phyloP scores from a whole-genome alignment of 1,140 invertebrate genomes.

The Thaumatotibia leucotreta region DNA sequence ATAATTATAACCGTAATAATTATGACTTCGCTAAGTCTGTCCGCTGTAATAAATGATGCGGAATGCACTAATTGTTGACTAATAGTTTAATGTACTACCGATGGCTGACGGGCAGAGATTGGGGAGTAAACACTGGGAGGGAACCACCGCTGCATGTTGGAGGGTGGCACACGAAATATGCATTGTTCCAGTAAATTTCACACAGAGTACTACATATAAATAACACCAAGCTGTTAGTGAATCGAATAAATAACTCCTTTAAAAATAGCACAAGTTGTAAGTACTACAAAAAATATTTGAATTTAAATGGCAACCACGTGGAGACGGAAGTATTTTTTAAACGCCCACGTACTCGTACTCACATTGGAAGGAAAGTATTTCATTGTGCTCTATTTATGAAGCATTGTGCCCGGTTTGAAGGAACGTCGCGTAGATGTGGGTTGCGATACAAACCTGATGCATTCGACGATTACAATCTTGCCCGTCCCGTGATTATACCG shows the following conservation, averaged over 20 bases:
- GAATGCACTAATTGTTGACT: conserved; percentile 48
- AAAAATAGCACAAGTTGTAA: not conserved
- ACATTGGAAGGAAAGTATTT: conserved; percentile 17
- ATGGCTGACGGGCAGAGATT: conserved; percentile 35
- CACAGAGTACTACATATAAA: not conserved
- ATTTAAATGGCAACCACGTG: not conserved
- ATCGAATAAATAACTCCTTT: not conserved
- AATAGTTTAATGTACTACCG: conserved; percentile 65
- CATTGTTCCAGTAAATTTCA: conserved; percentile 7
- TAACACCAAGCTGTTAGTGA: not conserved
- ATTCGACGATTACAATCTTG: conserved; percentile 16
- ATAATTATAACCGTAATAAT: not conserved
- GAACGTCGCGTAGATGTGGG: conserved; percentile 15
- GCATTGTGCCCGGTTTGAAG: conserved; percentile 21
- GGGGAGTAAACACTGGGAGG: conserved; percentile 14
- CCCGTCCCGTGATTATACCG: conserved; percentile 7
- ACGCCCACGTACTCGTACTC: conserved; percentile 1
- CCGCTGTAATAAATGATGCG: not conserved
- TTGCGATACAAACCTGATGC: conserved; percentile 14
- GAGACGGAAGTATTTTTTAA: not conserved
- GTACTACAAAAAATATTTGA: not conserved
- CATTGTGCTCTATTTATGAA: conserved; percentile 37
- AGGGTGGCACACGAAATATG: conserved; percentile 13
- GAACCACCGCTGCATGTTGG: conserved; percentile 16
- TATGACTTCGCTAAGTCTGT: too few relatives aligned